Evolutionary conservation across 2,797 vertebrate genomes (phyloP).

Genomic region (Poecilia wingei): DNA sequence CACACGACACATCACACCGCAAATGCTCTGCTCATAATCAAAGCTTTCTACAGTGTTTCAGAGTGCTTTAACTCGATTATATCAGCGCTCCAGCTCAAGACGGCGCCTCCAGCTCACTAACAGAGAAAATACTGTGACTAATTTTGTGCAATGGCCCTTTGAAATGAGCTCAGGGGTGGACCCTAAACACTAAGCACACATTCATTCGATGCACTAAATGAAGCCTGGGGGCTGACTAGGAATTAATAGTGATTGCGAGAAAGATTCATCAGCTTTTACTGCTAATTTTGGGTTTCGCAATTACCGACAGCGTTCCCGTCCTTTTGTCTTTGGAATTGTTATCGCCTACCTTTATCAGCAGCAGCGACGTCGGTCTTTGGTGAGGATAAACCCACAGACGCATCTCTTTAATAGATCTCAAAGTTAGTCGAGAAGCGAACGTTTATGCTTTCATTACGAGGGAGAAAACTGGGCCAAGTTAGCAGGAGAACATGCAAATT

Average conservation of each 20-base stretch:
- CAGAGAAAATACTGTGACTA: slow-evolving; percentile 23
- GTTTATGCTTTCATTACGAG: background rate
- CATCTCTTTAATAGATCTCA: background rate
- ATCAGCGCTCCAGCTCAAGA: slow-evolving; percentile 5
- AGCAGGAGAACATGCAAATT: slow-evolving; percentile 1
- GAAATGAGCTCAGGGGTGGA: slow-evolving; percentile 24
- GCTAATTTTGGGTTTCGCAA: background rate
- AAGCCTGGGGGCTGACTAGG: background rate
- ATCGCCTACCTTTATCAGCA: background rate
- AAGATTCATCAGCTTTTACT: slow-evolving; percentile 6
- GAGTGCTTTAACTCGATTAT: slow-evolving; percentile 10
- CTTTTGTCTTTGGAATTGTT: slow-evolving; percentile 6
- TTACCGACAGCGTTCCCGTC: background rate
- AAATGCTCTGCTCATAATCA: background rate
- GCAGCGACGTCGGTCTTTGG: background rate
- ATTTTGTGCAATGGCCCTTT: slow-evolving; percentile 15
- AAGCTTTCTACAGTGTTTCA: background rate
- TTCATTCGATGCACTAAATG: slow-evolving; percentile 20
- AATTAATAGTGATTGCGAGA: background rate
- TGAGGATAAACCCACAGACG: background rate
- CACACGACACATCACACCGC: background rate
- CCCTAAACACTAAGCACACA: slow-evolving; percentile 14
- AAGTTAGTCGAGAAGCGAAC: background rate
- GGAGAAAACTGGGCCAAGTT: background rate
- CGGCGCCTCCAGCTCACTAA: background rate